Percentiles rank a stretch among this genome's conserved stretches.
phyloP scores from a whole-genome alignment of 92 coral and sea anemone species.

The Epizoanthus scotinus region DNA sequence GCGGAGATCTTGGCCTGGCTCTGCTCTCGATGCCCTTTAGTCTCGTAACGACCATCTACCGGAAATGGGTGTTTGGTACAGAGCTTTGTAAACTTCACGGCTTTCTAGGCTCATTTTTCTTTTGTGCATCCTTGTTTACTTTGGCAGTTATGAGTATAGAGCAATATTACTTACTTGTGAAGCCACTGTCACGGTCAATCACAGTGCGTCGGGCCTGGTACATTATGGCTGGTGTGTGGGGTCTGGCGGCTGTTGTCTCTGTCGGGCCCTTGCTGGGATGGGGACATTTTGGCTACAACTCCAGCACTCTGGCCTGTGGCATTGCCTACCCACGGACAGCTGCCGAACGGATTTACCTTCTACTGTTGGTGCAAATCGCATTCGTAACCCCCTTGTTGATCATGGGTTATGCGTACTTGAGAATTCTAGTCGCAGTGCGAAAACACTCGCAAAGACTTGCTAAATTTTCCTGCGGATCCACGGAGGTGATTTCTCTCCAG shows the following conservation, averaged over 20 bases:
- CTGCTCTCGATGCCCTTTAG: slow-evolving; percentile 84
- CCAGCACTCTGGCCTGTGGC: slow-evolving; percentile 84
- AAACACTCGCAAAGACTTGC: slow-evolving; percentile 74
- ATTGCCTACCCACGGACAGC: slow-evolving; percentile 67
- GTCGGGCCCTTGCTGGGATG: slow-evolving; percentile 77
- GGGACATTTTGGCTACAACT: slow-evolving; percentile 85
- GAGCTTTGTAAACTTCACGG: slow-evolving; percentile 83
- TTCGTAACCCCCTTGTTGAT: slow-evolving; percentile 72
- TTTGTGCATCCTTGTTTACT: slow-evolving; percentile 82
- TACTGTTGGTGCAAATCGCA: slow-evolving; percentile 66
- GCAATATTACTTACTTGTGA: slow-evolving; percentile 79
- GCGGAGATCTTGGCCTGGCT: slow-evolving; percentile 85
- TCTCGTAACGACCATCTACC: slow-evolving; percentile 73
- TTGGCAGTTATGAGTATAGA: slow-evolving; percentile 88
- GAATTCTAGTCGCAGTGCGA: slow-evolving; percentile 75
- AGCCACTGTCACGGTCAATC: slow-evolving; percentile 80
- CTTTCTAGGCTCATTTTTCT: slow-evolving; percentile 83
- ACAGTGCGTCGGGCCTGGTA: slow-evolving; percentile 78
- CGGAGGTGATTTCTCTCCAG: slow-evolving; percentile 79
- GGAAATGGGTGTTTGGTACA: slow-evolving; percentile 76
- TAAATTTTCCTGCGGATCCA: slow-evolving; percentile 66
- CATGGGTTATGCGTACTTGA: slow-evolving; percentile 79
- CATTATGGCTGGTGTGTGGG: slow-evolving; percentile 70
- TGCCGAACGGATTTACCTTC: slow-evolving; percentile 70
- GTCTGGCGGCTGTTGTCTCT: slow-evolving; percentile 59